Base-by-base conservation (phyloP, 2,888 invertebrate genomes). In the Volucella bombylans region DNA sequence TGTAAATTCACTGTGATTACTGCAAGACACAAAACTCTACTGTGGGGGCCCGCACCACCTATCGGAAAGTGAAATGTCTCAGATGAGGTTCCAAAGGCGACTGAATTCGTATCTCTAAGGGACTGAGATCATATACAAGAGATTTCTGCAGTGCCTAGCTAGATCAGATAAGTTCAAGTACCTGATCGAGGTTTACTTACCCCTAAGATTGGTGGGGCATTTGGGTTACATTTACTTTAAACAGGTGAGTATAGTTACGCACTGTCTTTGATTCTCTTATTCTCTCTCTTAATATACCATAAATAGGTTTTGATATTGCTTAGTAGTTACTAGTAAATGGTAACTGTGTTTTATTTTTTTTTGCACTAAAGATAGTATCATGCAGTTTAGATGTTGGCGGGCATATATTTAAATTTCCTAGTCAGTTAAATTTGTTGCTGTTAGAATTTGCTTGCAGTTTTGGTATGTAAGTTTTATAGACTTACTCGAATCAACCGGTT, bases 1-100 rank as follows among this genome's bases (percentile, higher is more conserved):
- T 41, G 49, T 18, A 49, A 69, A 54, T 31, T 55, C 49, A 69
- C 68, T 55, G 41, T 50, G 64, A 52, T 12, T 45, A 74, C 55
- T 43, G 15, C 15, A 43, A 49, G 49, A 38, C 10, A 74, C 41
- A 45, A 52, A 6, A 18, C 55, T 55, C 50, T 18, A 65, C 15
- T 43, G 31, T 14, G 14, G 38, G 43, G 39, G 14, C 8, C 11
- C 54, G 47, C 10, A 59, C 54, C 52, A 39, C 69, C 14, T 47
- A 59, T 41, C 38, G 47, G 11, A 55, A 65, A 72, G 83, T 81
- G 87, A 88, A 88, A 88, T 87, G 89, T 87, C 88, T 88, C 88
- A 82, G 89, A 87, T 88, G 90, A 89, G 88, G 87, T 89, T 89
- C 88, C 88, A 90, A 88, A 89, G 88, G 80, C 88, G 87, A 90